Evolutionary conservation across 2,888 invertebrate genomes (phyloP), one percentile per base, ranked within the genome.

Genomic region (Latrodectus hesperus): DNA sequence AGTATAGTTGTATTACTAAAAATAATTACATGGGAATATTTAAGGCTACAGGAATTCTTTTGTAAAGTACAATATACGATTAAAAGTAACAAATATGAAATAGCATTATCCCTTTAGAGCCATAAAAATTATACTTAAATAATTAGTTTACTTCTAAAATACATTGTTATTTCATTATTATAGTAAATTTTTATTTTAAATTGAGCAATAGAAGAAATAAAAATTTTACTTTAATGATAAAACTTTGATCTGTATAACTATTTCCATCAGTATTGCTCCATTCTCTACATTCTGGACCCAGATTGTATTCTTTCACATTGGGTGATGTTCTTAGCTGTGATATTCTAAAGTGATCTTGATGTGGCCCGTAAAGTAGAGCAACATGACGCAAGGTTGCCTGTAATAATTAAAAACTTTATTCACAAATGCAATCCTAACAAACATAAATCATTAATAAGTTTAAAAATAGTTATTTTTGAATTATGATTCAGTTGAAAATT

Each of bases 311-410:
- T 22, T 72, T 71, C 16, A 79, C 22, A 12, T 73, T 82, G 60
- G 78, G 11, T 17, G 26, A 49, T 74, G 74, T 70, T 17, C 92
- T 92, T 71, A 92, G 94, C 90, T 94, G 93, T 89, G 94, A 93
- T 65, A 95, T 92, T 79, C 93, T 93, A 91, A 95, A 95, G 91
- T 95, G 95, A 90, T 94, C 94, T 76, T 95, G 93, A 91, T 95
- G 94, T 0, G 94, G 94, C 91, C 95, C 95, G 91, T 95, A 95
- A n/a, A 96, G 92, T 12, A 95, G 92, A 1, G 95, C 95, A 17
- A 95, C 94, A 0, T 94, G 94, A 90, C 93, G 93, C 49, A 95
- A 92, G 12, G 93, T 92, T 82, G 93, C 92, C 90, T 93, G 92
- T 0, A 90, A 90, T 67, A 75, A 17, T 60, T 16, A 60, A 11